Base-by-base conservation (phyloP, 1,140 invertebrate species). In the Cherax destructor region DNA sequence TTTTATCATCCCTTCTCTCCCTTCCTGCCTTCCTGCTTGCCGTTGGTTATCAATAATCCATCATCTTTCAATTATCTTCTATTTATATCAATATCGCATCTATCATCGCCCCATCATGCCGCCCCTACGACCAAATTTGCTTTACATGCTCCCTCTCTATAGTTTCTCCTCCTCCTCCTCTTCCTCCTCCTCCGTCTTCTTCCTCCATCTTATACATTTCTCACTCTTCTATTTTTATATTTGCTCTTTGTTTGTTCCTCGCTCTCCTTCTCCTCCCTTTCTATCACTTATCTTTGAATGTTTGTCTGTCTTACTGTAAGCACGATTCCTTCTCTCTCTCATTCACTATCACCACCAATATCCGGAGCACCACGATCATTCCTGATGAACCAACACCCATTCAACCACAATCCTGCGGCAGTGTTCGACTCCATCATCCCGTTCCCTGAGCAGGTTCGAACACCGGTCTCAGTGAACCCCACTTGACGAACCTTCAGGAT, bases 41-140 rank as follows among this genome's bases (percentile, higher is more conserved):
- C 76, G 52, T 52, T 16, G 85, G 85, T 16, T 87, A 87, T 87
- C 85, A 87, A 87, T 87, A 87, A 87, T 79, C 74, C 76, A 87
- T 87, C 85, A 87, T 74, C 85, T 87, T 87, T 87, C 85, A 87
- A 87, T 87, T 87, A 87, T 79, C 85, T 87, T 79, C 85, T 79
- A 87, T 87, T 87, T 87, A 87, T 87, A 87, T 87, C 85, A 87
- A 79, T 87, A 79, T 87, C 79, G 85, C 85, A 87, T 87, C 85
- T 79, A 87, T 87, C 85, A 87, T 87, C 85, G 41, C 85, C 85
- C 85, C 56, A 78, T 77, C 85, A 49, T 11, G 76, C 85, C 85
- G 24, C 85, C 76, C 85, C 85, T 61, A 52, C 47, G 76, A 47
- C 74, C 76, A 87, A 87, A 87, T 87, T 87, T 87, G 85, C 56